Conservation (phyloP, 2,113 vertebrate species). For the Tyrannus savana region DNA sequence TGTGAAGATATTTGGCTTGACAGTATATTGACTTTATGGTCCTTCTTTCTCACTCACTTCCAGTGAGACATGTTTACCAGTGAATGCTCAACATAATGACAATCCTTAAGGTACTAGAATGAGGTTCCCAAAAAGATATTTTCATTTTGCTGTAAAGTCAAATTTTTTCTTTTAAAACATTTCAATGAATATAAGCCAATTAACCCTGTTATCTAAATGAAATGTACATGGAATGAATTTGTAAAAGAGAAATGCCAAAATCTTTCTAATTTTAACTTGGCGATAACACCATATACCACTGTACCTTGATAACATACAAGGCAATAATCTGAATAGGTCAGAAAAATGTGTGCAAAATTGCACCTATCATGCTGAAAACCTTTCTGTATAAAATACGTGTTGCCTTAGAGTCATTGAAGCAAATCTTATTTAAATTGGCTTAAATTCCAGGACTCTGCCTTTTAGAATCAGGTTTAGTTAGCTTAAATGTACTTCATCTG, state of each 20-base stretch:
- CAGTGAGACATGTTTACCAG: slow-evolving; percentile 37
- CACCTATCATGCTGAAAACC: background rate
- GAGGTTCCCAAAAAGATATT: slow-evolving; percentile 8
- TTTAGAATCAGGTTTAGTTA: slow-evolving; percentile 3
- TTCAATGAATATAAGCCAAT: background rate
- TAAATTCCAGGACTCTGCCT: slow-evolving; percentile 3
- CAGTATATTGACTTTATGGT: slow-evolving; percentile 66
- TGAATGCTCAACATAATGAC: slow-evolving; percentile 50
- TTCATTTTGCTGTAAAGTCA: slow-evolving; percentile 27
- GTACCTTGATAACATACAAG: background rate
- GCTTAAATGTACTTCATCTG: background rate
- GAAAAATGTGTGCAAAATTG: background rate
- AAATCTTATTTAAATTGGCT: slow-evolving; percentile 28
- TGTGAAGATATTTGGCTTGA: slow-evolving; percentile 67
- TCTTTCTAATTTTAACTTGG: background rate
- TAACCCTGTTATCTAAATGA: background rate
- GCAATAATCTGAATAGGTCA: background rate
- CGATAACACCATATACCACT: background rate
- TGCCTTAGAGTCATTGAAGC: slow-evolving; percentile 19
- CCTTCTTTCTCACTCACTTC: slow-evolving; percentile 50
- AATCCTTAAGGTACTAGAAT: slow-evolving; percentile 12
- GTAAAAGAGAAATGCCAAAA: background rate
- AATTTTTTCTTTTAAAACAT: slow-evolving; percentile 15
- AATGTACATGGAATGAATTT: background rate
- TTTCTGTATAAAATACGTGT: background rate